Base-by-base conservation (phyloP, 2,888 invertebrate genomes). In the Keiferia lycopersicella region DNA sequence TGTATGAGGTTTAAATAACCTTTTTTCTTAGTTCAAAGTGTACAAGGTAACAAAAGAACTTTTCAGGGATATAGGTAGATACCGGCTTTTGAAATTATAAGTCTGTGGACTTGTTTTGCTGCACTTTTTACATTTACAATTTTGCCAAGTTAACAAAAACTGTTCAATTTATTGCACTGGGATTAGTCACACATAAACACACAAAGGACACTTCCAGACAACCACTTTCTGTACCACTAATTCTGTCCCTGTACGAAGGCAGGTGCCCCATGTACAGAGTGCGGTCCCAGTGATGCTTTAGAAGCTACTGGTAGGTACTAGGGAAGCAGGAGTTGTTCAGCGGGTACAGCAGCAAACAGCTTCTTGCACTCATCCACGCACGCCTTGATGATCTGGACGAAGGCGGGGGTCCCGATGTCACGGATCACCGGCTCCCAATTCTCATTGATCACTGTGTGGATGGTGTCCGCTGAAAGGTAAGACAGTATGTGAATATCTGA, bases 361-460 rank as follows among this genome's bases (percentile, higher is more conserved):
- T 90, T 91, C 74, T 90, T 87, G 68, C 82, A 75, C 68, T 89
- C 86, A 67, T 87, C 80, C 67, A 92, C 87, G 71, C 91, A 91
- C 10, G 89, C 85, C 70, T 78, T 77, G 73, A 92, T 90, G 77
- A 91, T 88, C 68, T 88, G 86, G 68, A 86, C 78, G 77, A 91
- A 91, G 73, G 90, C 88, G 39, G 79, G 78, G 2, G 91, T 88
- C 14, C 88, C 91, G 67, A 92, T 86, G 74, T 92, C 91, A n/a
- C 81, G 73, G 71, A 92, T 90, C 74, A 92, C 90, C 34, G 86
- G 79, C 77, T 90, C 90, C 92, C 92, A 92, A 76, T 91, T 84
- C 64, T 83, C 82, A 74, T 92, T 91, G 74, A 91, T 84, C 69
- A 90, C 89, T 67, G 69, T 73, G 70, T 87, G 80, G 64, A 91